Base-by-base conservation (phyloP, 2,113 vertebrate genomes). In the Periophthalmus modestus region DNA sequence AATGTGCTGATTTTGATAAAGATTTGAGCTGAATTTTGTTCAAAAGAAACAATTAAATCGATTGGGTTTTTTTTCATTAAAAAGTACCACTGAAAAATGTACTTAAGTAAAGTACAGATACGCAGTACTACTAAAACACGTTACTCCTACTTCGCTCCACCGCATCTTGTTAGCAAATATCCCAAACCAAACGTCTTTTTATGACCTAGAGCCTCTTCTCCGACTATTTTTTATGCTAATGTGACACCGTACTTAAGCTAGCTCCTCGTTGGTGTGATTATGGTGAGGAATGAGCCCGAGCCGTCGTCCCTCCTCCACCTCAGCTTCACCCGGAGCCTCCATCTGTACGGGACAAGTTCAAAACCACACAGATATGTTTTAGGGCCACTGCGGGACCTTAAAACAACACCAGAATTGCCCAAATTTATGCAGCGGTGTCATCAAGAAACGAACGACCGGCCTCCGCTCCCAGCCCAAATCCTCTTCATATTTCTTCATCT, bases 401-500 rank as follows among this genome's bases (percentile, higher is more conserved):
- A 54, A 47, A 81, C 72, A 77, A 39, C 71, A 77, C 55, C 55
- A 63, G n/a, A 74, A 39, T 58, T 36, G 11, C 50, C 66, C 19
- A 62, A 36, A 69, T 69, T 59, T 48, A 62, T 66, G 5, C 47
- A 21, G 5, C 6, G 0, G 0, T 52, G 68, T 66, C 69, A 68
- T 52, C 0, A 36, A 16, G 52, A 36, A 68, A 74, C 21, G 0
- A 68, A 69, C 50, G 69, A 23, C 54, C 39, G 15, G 4, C 39
- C 36, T 3, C 52, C 36, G 52, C 39, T 9, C 16, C 11, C 46
- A 68, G 75, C 70, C 63, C 61, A 55, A 58, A 39, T 48, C 68
- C 59, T 34, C 11, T 59, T 23, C 48, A 46, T 82, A 77, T 18
- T 13, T 55, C 43, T 74, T 43, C 3, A 6, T 14, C n/a, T 33